A percentile compares a stretch with the other conserved stretches of the same genome.
phyloP scores from a whole-genome alignment of 2,888 invertebrate genomes.

The Corbicula japonica region DNA sequence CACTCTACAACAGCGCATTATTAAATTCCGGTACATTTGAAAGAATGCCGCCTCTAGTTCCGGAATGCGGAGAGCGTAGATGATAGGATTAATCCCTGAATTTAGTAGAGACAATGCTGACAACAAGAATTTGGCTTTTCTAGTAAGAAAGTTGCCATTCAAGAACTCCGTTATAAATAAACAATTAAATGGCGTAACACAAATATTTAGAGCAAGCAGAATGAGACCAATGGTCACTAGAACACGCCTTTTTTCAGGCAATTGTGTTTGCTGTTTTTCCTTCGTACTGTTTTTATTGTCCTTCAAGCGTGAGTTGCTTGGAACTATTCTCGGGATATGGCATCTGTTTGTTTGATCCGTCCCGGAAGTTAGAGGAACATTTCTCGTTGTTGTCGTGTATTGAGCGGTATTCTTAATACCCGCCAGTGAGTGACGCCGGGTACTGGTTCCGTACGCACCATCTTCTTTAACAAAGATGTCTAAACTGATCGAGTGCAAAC shows the following conservation, averaged over 20 bases:
- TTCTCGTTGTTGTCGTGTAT: background rate
- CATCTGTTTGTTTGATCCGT: background rate
- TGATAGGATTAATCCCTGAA: slow-evolving; percentile 7
- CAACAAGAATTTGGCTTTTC: background rate
- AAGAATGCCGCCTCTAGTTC: background rate
- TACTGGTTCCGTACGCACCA: background rate
- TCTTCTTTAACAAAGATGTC: background rate
- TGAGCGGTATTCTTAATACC: background rate
- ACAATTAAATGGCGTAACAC: background rate
- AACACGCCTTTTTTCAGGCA: background rate
- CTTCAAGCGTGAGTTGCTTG: background rate
- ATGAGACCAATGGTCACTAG: background rate
- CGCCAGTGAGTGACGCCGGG: background rate
- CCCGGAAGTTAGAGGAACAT: background rate
- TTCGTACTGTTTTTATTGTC: background rate
- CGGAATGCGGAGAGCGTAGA: background rate
- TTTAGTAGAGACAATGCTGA: background rate
- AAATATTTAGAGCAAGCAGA: background rate
- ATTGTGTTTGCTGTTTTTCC: background rate
- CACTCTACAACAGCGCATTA: no score
- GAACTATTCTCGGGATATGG: background rate
- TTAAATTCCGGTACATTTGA: no score
- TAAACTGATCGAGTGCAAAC: no score
- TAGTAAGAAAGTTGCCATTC: background rate
- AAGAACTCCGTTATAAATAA: background rate